Percentiles rank a stretch among this genome's conserved stretches.
Conservation (phyloP, 2,113 vertebrate genomes). For the Edolisoma coerulescens region DNA sequence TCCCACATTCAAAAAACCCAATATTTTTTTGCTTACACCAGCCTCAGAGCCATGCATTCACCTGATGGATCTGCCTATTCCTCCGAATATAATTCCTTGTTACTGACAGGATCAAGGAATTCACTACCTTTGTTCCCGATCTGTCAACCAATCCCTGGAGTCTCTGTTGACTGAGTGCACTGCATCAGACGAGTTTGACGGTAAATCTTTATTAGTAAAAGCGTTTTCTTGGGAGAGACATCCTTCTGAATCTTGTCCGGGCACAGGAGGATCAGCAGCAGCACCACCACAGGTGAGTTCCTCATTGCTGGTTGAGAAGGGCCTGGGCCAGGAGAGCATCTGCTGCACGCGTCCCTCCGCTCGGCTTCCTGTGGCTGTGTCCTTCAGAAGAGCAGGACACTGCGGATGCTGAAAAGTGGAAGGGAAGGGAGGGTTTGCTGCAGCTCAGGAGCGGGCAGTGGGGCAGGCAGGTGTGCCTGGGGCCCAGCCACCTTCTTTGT, state of each 20-base stretch:
- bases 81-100: not conserved
- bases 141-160: not conserved
- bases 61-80: not conserved
- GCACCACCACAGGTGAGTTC: not conserved
- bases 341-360: not conserved
- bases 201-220: not conserved
- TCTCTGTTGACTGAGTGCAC: not conserved
- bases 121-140: not conserved
- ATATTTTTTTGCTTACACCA: not conserved
- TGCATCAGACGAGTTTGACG: fast-evolving
- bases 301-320: not conserved
- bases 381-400: not conserved
- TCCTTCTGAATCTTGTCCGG: not conserved
- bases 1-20: not conserved
- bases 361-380: not conserved
- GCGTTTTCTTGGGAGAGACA: not conserved
- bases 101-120: not conserved
- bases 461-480: not conserved
- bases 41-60: not conserved
- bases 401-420: not conserved
- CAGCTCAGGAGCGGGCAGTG: not conserved
- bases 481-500: not conserved
- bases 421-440: not conserved
- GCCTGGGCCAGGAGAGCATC: not conserved
- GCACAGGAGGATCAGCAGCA: not conserved